Percentiles rank a stretch among this genome's conserved stretches.
phyloP scores from a whole-genome alignment of 2,113 vertebrate species.

The Lathamus discolor region DNA sequence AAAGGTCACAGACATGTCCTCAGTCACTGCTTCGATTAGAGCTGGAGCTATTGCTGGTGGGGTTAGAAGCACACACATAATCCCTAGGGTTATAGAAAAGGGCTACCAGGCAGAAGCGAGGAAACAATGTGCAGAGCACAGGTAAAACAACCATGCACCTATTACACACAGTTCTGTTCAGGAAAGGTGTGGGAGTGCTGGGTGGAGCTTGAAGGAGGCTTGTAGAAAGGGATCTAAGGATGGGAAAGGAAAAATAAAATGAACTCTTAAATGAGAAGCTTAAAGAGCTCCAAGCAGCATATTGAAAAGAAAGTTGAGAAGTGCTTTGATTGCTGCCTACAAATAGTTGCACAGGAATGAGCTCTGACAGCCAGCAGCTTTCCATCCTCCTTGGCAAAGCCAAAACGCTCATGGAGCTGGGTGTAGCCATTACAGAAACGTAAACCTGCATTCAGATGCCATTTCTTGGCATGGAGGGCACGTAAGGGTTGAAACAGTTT shows the following conservation, averaged over 20 bases:
- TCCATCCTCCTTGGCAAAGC: neutral
- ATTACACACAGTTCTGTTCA: neutral
- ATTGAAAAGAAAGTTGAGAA: neutral
- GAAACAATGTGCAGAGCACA: rapidly evolving
- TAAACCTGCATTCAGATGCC: neutral
- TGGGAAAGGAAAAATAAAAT: neutral
- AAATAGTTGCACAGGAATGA: neutral
- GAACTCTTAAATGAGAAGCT: neutral
- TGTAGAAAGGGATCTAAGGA: neutral
- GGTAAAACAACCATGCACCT: neutral
- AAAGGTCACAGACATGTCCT: neutral
- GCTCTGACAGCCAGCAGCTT: neutral
- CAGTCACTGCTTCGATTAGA: neutral
- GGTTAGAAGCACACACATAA: neutral
- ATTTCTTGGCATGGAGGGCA: neutral
- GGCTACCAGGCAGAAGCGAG: neutral
- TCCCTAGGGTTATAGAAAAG: neutral
- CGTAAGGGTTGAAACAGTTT: neutral
- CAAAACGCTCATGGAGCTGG: neutral
- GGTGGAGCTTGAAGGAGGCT: neutral
- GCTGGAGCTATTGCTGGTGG: neutral
- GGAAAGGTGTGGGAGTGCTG: neutral
- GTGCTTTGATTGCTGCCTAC: neutral
- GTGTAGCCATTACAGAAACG: neutral
- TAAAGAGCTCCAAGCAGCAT: neutral